phyloP scores from a whole-genome alignment of 2,113 vertebrate species.

The Origma solitaria region DNA sequence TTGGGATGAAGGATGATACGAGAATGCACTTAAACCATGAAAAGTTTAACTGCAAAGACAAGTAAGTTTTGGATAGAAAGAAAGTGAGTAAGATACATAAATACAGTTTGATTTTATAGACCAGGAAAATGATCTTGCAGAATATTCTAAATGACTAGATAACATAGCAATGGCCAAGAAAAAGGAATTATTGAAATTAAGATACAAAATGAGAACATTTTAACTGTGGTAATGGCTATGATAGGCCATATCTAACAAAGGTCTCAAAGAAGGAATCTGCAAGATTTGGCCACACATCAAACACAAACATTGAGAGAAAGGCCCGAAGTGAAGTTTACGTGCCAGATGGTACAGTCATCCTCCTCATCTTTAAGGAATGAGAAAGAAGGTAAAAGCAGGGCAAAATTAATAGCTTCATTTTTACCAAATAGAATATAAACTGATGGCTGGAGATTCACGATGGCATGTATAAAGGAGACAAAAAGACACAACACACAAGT shows the following conservation, averaged over 20 bases:
- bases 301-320: slow-evolving; percentile 17
- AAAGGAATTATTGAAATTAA: slow-evolving; percentile 31
- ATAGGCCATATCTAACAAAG: background rate
- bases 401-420: background rate
- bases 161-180: slow-evolving; percentile 39
- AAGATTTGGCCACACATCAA: slow-evolving; percentile 7
- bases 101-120: slow-evolving; percentile 14
- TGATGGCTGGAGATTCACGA: background rate
- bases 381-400: background rate
- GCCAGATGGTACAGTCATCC: background rate
- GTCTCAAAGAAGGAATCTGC: slow-evolving; percentile 8
- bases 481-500: background rate
- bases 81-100: background rate
- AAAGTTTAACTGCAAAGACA: slow-evolving; percentile 25
- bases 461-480: background rate
- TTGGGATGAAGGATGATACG: background rate
- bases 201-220: slow-evolving; percentile 19
- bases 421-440: background rate
- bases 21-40: background rate
- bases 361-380: background rate
- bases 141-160: slow-evolving; percentile 23
- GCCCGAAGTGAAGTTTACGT: background rate
- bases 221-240: background rate
- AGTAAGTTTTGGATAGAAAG: slow-evolving; percentile 5
- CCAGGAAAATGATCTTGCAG: background rate